Base-by-base conservation (phyloP, 2,113 vertebrate species). In the Daubentonia madagascariensis region DNA sequence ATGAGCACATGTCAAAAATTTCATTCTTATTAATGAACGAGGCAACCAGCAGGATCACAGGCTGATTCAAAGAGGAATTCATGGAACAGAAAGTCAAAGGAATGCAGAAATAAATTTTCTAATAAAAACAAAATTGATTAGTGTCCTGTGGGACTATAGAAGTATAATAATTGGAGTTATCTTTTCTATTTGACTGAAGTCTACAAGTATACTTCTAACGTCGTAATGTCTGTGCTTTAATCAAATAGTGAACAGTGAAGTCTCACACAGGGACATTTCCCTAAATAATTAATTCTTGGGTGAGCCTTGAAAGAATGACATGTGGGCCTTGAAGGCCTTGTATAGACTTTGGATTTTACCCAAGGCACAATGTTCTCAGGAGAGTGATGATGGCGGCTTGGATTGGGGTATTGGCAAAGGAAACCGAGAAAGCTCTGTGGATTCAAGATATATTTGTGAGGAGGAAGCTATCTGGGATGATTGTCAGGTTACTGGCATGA, bases 401-500 rank as follows among this genome's bases (percentile, higher is more conserved):
- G 80, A 61, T 85, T 88, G 94, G 65, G 50, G 16, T 84, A 81
- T 22, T 91, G 72, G 65, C 89, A 95, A 85, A 40, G 32, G 50
- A 67, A 95, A 57, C 45, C 1, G 10, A 68, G 83, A 73, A 70
- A 67, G 10, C 30, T 93, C 43, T 70, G 57, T 65, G 35, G 72
- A 91, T 88, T 52, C 52, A 50, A 72, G 83, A 65, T 85, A 5
- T 45, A 65, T 48, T 86, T 90, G 54, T 48, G 48, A 87, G 79
- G 54, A 95, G 75, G 30, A 92, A 89, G 85, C 52, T n/a, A 40
- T 3, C 8, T 65, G 85, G 48, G 76, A 30, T 97, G 78, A 89
- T 76, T 75, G 85, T 85, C 81, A 89, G 83, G 63, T 89, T 96
- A 85, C 78, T 95, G 94, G 72, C 96, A 89, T 10, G 85, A 94